Evolutionary conservation across 2,797 vertebrate genomes (phyloP).

Genomic region (Aeoliscus strigatus): DNA sequence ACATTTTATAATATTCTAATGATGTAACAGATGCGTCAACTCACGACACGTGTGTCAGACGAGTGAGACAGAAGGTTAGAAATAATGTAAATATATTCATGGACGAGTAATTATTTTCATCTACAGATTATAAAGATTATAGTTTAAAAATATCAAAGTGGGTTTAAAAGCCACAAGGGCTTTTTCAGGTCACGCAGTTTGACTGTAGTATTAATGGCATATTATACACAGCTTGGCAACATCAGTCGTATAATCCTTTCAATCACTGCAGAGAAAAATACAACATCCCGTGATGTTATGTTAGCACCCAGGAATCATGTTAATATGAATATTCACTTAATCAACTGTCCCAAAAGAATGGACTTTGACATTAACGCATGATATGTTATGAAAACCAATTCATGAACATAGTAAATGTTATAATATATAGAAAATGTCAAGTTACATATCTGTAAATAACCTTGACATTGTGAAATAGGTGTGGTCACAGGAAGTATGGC

Average conservation of each 20-base stretch:
- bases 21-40: conserved; percentile 19
- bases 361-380: too few species aligned
- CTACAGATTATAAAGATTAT: conserved; percentile 35
- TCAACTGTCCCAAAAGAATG: too few species aligned
- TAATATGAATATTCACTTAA: too few species aligned
- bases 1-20: too few species aligned
- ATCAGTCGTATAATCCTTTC: conserved; percentile 27
- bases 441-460: conserved; percentile 9
- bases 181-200: too few species aligned
- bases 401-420: too few species aligned
- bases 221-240: conserved; percentile 24
- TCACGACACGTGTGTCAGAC: conserved; percentile 17
- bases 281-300: conserved; percentile 13
- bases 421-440: too few species aligned
- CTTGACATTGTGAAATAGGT: conserved; percentile 22
- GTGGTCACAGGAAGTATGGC: conserved; percentile 20
- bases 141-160: conserved; percentile 34
- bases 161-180: conserved; percentile 28
- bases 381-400: too few species aligned
- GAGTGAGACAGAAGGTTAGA: too few species aligned
- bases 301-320: too few species aligned
- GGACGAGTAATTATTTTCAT: conserved; percentile 7
- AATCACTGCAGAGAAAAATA: too few species aligned
- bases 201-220: conserved; percentile 28
- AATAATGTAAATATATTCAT: conserved; percentile 27